Base-by-base conservation (phyloP, 1,140 invertebrate genomes). In the Drosophila pseudoobscura region DNA sequence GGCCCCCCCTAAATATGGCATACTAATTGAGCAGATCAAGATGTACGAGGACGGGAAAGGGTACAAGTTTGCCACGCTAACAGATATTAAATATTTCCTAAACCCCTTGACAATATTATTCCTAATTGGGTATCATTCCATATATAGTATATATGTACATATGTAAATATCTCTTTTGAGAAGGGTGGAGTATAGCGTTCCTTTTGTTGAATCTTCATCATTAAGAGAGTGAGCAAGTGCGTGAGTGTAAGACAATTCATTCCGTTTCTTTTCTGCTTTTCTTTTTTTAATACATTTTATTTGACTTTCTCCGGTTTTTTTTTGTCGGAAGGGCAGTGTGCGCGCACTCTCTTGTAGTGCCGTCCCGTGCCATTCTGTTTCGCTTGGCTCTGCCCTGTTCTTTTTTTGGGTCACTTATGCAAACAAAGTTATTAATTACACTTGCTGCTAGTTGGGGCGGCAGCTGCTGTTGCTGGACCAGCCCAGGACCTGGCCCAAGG, bases 401-500 rank as follows among this genome's bases (percentile, higher is more conserved):
- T 22, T 29, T 66, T 59, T 62, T 62, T 69, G 75, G 75, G 49
- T 74, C 70, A 83, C 59, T 83, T 83, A 72, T 83, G 75, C 75
- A 74, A 71, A 75, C 80, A 79, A 84, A 80, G 77, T 84, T 79
- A 84, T 79, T 84, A 84, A 84, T 84, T 83, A 83, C 79, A 78
- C 58, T 83, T 75, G 62, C 56, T 46, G 70, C 55, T 68, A 78
- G 70, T 69, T 68, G 52, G 45, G 29, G 44, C 57, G 54, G 61
- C 73, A 69, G 73, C 47, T 68, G 53, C 44, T 43, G 49, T 22
- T 52, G 29, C 29, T 8, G 24, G 24, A 4, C 3, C 24, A 26
- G 24, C 29, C 29, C 29, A 31, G 24, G 5, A 4, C 24, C 24
- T 8, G 53, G 68, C 63, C 58, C 77, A 82, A 83, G 79, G 75